Evolutionary conservation across 2,888 invertebrate genomes (phyloP).

Genomic region (Patella pellucida): DNA sequence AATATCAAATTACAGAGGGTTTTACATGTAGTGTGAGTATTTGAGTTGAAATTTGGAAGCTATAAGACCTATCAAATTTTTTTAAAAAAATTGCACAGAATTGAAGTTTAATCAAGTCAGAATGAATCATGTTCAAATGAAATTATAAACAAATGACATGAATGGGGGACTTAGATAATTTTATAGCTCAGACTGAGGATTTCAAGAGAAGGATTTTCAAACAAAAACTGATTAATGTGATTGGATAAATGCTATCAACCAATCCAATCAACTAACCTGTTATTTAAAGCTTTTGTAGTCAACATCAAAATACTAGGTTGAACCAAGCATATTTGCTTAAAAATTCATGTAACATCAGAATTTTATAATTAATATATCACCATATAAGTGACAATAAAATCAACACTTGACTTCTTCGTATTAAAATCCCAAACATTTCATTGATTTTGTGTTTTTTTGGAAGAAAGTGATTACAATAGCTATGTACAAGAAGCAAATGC

Average conservation of each 20-base stretch:
- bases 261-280: conserved; percentile 5
- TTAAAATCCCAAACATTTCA: no score
- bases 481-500: no score
- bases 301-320: not conserved
- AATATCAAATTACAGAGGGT: not conserved
- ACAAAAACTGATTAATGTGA: not conserved
- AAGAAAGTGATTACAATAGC: not conserved
- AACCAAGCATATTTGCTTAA: not conserved
- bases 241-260: not conserved
- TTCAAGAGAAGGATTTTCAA: not conserved
- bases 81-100: no score
- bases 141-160: not conserved
- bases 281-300: not conserved
- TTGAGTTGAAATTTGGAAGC: not conserved
- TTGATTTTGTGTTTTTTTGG: not conserved
- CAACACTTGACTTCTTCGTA: not conserved
- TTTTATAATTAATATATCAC: no score
- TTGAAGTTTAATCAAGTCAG: not conserved
- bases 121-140: not conserved
- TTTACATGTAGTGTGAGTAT: not conserved
- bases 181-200: not conserved
- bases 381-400: not conserved
- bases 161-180: not conserved
- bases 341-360: not conserved
- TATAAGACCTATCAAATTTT: no score